phyloP scores from a whole-genome alignment of 2,113 vertebrate genomes.

The Chlamydotis undulata region DNA sequence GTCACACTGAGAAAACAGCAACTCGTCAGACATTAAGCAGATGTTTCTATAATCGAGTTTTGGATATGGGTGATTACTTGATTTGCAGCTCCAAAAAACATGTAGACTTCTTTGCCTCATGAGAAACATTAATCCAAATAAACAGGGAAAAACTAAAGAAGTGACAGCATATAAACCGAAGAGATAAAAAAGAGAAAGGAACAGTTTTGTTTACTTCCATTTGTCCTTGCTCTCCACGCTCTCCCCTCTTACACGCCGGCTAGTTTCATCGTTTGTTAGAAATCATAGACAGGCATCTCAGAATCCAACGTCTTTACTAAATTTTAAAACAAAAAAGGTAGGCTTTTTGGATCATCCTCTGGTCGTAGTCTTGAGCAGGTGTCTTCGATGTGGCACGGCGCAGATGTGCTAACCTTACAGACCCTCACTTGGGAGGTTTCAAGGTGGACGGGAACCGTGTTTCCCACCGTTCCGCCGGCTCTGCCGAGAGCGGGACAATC shows the following conservation, averaged over 20 bases:
- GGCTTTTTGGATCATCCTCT: neutral
- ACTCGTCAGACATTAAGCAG: neutral
- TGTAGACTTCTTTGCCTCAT: neutral
- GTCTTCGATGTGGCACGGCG: accelerated
- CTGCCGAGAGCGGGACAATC: neutral
- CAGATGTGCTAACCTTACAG: neutral
- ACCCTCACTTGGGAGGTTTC: accelerated
- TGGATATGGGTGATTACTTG: neutral
- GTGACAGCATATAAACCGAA: neutral
- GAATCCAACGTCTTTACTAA: neutral
- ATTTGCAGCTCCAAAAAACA: neutral
- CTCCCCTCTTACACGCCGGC: accelerated
- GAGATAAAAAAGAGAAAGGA: neutral
- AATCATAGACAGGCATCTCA: neutral
- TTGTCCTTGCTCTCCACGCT: neutral
- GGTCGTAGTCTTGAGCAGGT: accelerated
- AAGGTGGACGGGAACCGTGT: accelerated
- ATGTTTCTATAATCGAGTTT: constrained; percentile 14
- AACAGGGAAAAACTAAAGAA: neutral
- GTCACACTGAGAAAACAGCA: neutral
- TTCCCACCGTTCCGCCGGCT: accelerated
- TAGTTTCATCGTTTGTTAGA: neutral
- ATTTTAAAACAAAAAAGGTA: accelerated
- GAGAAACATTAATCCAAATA: neutral
- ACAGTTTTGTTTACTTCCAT: neutral